A percentile compares a stretch with the other conserved stretches of the same genome.
Conservation (phyloP, 2,888 invertebrate species). For the Apomyelois bistriatella region DNA sequence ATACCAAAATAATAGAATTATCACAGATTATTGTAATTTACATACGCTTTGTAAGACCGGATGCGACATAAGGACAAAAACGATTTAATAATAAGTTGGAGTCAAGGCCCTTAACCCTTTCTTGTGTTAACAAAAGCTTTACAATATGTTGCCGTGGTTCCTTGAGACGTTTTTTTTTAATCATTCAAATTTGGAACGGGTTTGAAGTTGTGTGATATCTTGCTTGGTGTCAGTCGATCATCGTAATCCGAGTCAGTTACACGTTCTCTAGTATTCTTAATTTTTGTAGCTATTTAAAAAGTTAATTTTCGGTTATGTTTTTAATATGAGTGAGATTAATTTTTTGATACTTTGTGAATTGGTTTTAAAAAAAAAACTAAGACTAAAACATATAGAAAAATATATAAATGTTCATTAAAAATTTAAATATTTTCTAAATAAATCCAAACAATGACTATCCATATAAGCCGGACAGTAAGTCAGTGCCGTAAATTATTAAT, state of each 20-base stretch:
- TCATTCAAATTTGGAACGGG: slow-evolving; percentile 73
- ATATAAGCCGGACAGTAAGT: not conserved
- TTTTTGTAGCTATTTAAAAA: not conserved
- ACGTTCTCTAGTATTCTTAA: slow-evolving; percentile 32
- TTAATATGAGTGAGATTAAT: no score
- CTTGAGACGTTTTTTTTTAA: slow-evolving; percentile 56
- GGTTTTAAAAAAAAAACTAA: no score
- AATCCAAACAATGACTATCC: not conserved
- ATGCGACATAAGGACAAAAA: slow-evolving; percentile 75
- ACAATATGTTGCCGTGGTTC: slow-evolving; percentile 71
- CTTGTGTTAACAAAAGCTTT: slow-evolving; percentile 68
- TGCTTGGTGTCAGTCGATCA: slow-evolving; percentile 70
- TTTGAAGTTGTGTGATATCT: slow-evolving; percentile 53
- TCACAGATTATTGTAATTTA: slow-evolving; percentile 77
- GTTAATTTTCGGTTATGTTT: not conserved
- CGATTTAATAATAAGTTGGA: slow-evolving; percentile 77
- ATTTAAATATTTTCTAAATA: no score
- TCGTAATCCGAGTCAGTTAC: slow-evolving; percentile 53
- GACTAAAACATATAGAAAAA: no score
- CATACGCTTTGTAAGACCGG: slow-evolving; percentile 73
- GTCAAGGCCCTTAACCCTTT: slow-evolving; percentile 72
- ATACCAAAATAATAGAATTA: slow-evolving; percentile 75
- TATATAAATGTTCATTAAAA: no score
- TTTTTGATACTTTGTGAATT: no score
- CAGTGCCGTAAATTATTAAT: not conserved